Conservation (phyloP, 1,140 invertebrate species). For the Galleria mellonella region DNA sequence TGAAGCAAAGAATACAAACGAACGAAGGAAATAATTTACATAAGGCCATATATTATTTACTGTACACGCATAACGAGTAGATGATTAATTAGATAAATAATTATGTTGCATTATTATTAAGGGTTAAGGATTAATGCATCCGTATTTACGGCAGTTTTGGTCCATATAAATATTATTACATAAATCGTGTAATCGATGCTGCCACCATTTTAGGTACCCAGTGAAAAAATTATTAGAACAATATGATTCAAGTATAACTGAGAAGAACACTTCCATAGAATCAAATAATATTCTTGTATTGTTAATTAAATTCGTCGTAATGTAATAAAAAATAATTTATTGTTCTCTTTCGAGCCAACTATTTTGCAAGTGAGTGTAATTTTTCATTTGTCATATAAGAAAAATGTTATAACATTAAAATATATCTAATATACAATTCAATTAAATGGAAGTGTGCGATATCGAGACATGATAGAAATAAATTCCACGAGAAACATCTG, state of each 20-base stretch:
- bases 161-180: slow-evolving; percentile 71
- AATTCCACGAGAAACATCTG: slow-evolving; percentile 23
- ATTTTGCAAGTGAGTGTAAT: too few relatives aligned
- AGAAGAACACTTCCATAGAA: too few relatives aligned
- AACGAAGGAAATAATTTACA: slow-evolving; percentile 67
- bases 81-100: slow-evolving; percentile 70
- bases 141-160: slow-evolving; percentile 69
- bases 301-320: too few relatives aligned
- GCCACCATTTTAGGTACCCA: slow-evolving; percentile 46
- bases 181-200: slow-evolving; percentile 44
- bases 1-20: slow-evolving; percentile 55
- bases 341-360: too few relatives aligned
- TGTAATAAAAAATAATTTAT: too few relatives aligned
- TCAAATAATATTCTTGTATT: too few relatives aligned
- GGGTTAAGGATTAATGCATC: slow-evolving; percentile 64
- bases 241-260: neutral
- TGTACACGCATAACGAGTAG: slow-evolving; percentile 69
- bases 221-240: slow-evolving; percentile 19
- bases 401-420: too few relatives aligned
- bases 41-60: slow-evolving; percentile 71
- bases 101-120: slow-evolving; percentile 55
- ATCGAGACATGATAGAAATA: too few relatives aligned
- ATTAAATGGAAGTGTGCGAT: too few relatives aligned
- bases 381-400: too few relatives aligned
- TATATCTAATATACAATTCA: too few relatives aligned